phyloP scores from a whole-genome alignment of 2,888 invertebrate species.

The Idaea dimidiata region DNA sequence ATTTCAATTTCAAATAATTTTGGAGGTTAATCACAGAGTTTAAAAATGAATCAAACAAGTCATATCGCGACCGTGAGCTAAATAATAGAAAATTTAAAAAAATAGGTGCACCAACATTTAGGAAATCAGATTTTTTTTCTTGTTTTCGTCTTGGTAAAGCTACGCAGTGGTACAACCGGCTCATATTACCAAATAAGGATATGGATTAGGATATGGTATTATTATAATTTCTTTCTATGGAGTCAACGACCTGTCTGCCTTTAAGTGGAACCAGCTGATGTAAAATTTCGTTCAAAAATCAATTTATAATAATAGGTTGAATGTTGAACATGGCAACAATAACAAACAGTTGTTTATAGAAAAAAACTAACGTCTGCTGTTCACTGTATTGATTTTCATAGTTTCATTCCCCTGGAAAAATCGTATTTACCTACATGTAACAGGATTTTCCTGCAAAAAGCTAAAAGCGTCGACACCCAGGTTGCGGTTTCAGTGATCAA shows the following conservation, averaged over 20 bases:
- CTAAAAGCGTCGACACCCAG: constrained; percentile 7
- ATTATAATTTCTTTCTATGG: too few species aligned
- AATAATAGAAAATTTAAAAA: too few species aligned
- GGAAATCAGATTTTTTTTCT: too few species aligned
- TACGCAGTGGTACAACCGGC: too few species aligned
- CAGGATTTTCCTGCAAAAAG: constrained; percentile 23
- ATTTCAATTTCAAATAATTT: too few species aligned
- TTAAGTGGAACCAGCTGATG: background rate
- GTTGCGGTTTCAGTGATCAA: background rate
- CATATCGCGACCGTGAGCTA: too few species aligned
- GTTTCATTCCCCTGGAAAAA: constrained; percentile 46
- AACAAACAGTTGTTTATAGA: constrained; percentile 60
- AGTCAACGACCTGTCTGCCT: background rate
- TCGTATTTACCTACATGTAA: constrained; percentile 32
- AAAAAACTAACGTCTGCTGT: constrained; percentile 38
- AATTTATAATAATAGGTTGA: constrained; percentile 24
- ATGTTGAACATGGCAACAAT: constrained; percentile 14
- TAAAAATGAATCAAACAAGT: too few species aligned
- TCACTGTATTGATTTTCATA: constrained; percentile 71
- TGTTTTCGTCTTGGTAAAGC: too few species aligned
- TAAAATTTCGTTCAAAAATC: constrained; percentile 32
- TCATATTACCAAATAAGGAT: too few species aligned
- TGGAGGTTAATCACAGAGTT: too few species aligned
- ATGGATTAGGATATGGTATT: too few species aligned
- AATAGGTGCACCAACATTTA: too few species aligned